These are phyloP conservation scores for Apteryx owenii DNA, from an alignment of 2,113 vertebrate species.

Conservation along the genomic window DNA sequence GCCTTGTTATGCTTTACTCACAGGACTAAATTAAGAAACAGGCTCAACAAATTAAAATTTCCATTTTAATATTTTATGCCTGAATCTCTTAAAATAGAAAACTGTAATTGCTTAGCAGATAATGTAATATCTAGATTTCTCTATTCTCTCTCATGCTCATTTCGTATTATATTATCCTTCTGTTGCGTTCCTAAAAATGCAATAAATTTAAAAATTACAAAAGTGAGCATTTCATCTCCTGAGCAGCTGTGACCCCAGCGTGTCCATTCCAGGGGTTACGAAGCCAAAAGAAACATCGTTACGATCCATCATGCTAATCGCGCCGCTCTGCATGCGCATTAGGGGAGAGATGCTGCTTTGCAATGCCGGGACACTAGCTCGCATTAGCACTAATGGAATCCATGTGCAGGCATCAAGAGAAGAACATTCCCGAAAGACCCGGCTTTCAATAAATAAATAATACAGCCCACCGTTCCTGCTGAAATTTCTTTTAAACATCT, in stretches of 20 bases:
- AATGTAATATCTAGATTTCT: neutral
- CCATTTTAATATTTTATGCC: neutral
- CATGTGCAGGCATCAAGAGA: neutral
- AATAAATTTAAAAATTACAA: neutral
- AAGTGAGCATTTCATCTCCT: neutral
- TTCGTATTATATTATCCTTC: neutral
- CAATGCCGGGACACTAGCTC: neutral
- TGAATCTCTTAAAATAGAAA: neutral
- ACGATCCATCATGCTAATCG: slow-evolving; percentile 2
- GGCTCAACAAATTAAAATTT: neutral
- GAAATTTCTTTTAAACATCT: neutral
- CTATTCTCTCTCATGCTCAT: neutral
- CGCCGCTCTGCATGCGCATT: neutral
- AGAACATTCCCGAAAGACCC: neutral
- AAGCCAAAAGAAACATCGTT: neutral
- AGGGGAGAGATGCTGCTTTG: neutral
- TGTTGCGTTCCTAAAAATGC: neutral
- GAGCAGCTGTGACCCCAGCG: slow-evolving; percentile 2
- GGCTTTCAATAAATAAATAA: neutral
- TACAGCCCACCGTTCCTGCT: neutral
- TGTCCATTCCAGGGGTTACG: neutral
- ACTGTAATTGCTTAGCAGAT: neutral
- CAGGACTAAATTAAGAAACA: neutral
- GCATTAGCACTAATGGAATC: neutral
- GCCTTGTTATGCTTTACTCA: neutral